Base-by-base conservation (phyloP, 2,888 invertebrate genomes). In the Sepiola atlantica region DNA sequence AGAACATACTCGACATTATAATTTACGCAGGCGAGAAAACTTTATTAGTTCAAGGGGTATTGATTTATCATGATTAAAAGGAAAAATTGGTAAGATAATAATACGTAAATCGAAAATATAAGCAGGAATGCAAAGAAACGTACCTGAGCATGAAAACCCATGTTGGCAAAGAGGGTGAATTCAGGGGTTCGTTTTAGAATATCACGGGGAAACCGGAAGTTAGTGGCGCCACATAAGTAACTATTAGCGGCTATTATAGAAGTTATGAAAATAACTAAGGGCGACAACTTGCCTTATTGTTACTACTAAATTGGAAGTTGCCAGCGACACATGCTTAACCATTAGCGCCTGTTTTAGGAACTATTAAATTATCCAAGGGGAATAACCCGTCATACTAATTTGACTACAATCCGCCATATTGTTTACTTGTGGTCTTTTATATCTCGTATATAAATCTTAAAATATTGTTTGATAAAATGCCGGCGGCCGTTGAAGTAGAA, bases 141-240 rank as follows among this genome's bases (percentile, higher is more conserved):
- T 94, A 97, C 97, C 96, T 96, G 96, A 95, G 95, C 95, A 94
- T 95, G 95, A 95, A 97, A 96, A 95, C 96, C 96, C 97, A 96
- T 96, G 96, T 95, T 96, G 96, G 95, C 95, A 94, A 96, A 96
- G 95, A 96, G 96, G 95, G 95, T 95, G 94, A 91, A 94, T 90
- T 90, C 92, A 96, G 96, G 96, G 95, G 94, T 94, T 94, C 95
- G 95, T 95, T 94, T 94, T 94, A 92, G n/a, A 92, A 94, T 55
- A 90, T 93, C 94, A 95, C 94, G 95, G 95, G 28, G 94, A 94
- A 45, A 94, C 92, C 93, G 95, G 95, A 95, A 95, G 94, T 91
- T 45, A 54, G 54, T 57, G 0, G 18, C 55, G 93, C 57, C 93
- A 55, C 35, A 24, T 45, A 54, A 77, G 28, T 77, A 77, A 77